Evolutionary conservation across 2,888 invertebrate species (phyloP).

Genomic region (Trachelus tabidus): DNA sequence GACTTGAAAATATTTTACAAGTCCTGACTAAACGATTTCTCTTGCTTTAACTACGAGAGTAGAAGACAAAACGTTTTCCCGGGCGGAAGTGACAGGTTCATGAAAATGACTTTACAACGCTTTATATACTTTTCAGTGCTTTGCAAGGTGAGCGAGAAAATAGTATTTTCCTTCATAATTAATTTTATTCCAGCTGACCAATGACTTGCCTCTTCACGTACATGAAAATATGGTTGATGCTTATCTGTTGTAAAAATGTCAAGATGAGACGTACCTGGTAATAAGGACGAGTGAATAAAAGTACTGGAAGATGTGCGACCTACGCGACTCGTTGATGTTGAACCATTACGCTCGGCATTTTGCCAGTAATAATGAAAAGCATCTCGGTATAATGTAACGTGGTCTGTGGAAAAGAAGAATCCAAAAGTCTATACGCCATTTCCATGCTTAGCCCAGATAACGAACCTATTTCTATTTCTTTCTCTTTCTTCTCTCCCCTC

Average conservation of each 20-base stretch:
- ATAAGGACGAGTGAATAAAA: slow-evolving; percentile 18
- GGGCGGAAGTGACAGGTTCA: background rate
- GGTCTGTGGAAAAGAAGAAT: background rate
- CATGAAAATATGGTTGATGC: background rate
- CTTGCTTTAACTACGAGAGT: background rate
- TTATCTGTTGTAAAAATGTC: background rate
- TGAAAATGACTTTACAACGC: background rate
- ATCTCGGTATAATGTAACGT: slow-evolving; percentile 42
- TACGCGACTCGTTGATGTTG: slow-evolving; percentile 31
- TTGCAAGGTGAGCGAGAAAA: background rate
- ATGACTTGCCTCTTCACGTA: background rate
- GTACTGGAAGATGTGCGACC: slow-evolving; percentile 33
- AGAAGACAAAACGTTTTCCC: background rate
- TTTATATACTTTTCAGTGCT: background rate
- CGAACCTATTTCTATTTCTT: background rate
- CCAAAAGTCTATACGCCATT: background rate
- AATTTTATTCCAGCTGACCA: background rate
- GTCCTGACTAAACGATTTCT: background rate
- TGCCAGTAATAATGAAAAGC: slow-evolving; percentile 53
- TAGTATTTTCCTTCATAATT: background rate
- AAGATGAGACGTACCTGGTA: slow-evolving; percentile 14
- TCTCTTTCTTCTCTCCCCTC: background rate
- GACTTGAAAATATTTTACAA: background rate
- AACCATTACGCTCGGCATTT: slow-evolving; percentile 46
- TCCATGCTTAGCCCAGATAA: background rate